Percentiles rank a stretch among this genome's conserved stretches.
These are phyloP conservation scores for Daboia siamensis DNA, from an alignment of 2,113 vertebrate genomes.

Conservation along the genomic window DNA sequence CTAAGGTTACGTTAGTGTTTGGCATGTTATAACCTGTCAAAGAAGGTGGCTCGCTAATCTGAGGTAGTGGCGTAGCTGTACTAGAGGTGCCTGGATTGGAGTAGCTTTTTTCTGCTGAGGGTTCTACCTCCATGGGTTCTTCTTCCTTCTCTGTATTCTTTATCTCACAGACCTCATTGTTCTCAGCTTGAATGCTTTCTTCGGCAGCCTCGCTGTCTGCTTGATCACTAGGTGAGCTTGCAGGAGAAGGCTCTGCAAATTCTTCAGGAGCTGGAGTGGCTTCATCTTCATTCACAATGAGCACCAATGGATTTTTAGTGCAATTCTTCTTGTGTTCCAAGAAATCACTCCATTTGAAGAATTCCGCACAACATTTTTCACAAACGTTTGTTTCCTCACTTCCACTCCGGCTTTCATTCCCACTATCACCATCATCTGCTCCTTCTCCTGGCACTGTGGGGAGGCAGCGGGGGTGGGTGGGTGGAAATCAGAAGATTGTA, in stretches of 20 bases:
- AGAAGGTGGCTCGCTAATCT: conserved; percentile 76
- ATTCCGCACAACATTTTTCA: conserved; percentile 94
- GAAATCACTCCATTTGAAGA: conserved; percentile 97
- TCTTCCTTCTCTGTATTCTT: conserved; percentile 78
- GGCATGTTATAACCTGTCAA: conserved; percentile 84
- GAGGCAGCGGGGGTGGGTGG: not conserved
- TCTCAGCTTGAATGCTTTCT: conserved; percentile 74
- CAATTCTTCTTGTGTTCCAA: conserved; percentile 92
- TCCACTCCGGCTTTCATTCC: conserved; percentile 90
- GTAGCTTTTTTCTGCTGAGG: conserved; percentile 77
- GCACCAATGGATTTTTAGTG: conserved; percentile 90
- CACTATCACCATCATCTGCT: conserved; percentile 89
- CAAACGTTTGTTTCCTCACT: conserved; percentile 93
- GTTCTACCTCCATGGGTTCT: conserved; percentile 92
- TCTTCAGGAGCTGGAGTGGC: conserved; percentile 81
- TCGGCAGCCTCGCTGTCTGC: conserved; percentile 89
- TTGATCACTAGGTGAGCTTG: conserved; percentile 86
- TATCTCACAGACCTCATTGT: conserved; percentile 76
- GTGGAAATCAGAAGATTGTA: conserved; percentile 75
- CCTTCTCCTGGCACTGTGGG: conserved; percentile 82
- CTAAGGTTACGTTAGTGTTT: conserved; percentile 96
- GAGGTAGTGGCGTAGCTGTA: conserved; percentile 81
- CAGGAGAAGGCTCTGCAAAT: conserved; percentile 80
- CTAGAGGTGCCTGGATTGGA: conserved; percentile 74
- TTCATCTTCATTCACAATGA: conserved; percentile 93